A percentile compares a stretch with the other conserved stretches of the same genome.
Evolutionary conservation across 2,888 invertebrate genomes (phyloP).

Genomic region (Smittia aterrima): DNA sequence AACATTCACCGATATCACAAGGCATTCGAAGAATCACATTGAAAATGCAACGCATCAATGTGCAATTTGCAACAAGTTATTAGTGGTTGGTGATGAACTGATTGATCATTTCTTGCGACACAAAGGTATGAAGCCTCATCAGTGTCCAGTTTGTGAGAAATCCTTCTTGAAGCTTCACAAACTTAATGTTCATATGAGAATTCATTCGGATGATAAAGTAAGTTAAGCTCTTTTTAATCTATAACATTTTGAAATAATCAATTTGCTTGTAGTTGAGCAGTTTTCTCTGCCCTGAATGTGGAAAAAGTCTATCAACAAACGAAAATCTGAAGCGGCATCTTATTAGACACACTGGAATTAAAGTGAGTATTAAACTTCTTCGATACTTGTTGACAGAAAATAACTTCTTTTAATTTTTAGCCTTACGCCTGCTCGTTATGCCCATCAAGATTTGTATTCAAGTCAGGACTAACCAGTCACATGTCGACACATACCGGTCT

Average conservation of each 20-base stretch:
- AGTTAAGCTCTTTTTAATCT: not conserved
- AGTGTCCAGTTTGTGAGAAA: slow-evolving; percentile 61
- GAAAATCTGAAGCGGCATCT: slow-evolving; percentile 61
- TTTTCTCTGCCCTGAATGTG: slow-evolving; percentile 59
- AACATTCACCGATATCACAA: slow-evolving; percentile 52
- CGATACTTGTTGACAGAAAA: not conserved
- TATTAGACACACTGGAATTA: slow-evolving; percentile 56
- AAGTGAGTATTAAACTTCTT: not conserved
- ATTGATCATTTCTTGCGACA: slow-evolving; percentile 61
- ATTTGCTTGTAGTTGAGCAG: slow-evolving; percentile 44
- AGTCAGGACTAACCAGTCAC: slow-evolving; percentile 56
- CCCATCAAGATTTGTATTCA: slow-evolving; percentile 59
- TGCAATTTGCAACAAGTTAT: slow-evolving; percentile 59
- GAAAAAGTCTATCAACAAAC: slow-evolving; percentile 58
- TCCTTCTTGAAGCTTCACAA: slow-evolving; percentile 50
- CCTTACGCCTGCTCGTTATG: slow-evolving; percentile 59
- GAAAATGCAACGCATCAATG: slow-evolving; percentile 58
- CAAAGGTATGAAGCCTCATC: slow-evolving; percentile 59
- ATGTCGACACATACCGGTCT: slow-evolving; percentile 55
- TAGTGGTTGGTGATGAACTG: slow-evolving; percentile 59
- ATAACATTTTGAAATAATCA: not conserved
- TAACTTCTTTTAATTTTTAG: not conserved
- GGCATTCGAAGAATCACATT: slow-evolving; percentile 59
- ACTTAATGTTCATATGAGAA: slow-evolving; percentile 25
- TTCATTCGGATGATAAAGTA: slow-evolving; percentile 28